Conservation (phyloP, 2,888 invertebrate species). For the Caenorhabditis sinica region DNA sequence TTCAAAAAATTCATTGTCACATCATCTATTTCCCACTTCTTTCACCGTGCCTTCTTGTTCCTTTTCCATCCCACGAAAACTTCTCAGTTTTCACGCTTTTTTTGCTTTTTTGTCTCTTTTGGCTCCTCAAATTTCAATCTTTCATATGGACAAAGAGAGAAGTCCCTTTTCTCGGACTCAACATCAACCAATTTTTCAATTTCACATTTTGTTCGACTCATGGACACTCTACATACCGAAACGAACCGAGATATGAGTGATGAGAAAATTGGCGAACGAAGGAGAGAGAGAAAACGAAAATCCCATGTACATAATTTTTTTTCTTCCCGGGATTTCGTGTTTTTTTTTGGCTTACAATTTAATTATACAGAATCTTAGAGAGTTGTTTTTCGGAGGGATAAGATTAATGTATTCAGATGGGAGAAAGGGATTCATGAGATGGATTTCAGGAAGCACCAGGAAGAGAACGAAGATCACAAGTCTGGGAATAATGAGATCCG, state of each 20-base stretch:
- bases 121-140: conserved; percentile 57
- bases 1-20: conserved; percentile 7
- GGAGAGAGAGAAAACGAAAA: conserved; percentile 1
- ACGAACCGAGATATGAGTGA: conserved; percentile 10
- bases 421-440: neutral
- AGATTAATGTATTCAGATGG: conserved; percentile 31
- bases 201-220: conserved; percentile 8
- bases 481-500: neutral
- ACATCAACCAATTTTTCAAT: conserved; percentile 50
- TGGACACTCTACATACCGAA: neutral
- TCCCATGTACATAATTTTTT: conserved; percentile 20
- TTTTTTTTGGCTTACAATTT: conserved; percentile 24
- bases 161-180: conserved; percentile 23
- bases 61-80: conserved; percentile 51
- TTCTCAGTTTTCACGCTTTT: conserved; percentile 58
- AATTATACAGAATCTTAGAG: conserved; percentile 29
- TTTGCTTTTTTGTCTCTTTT: conserved; percentile 15
- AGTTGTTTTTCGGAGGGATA: conserved; percentile 29
- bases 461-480: neutral
- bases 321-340: conserved; percentile 7
- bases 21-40: conserved; percentile 13
- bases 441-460: neutral
- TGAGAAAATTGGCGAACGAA: conserved; percentile 22
- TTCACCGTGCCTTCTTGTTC: conserved; percentile 3
- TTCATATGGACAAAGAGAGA: conserved; percentile 28